Conservation (phyloP, 2,797 vertebrate species). For the Karalla daura region DNA sequence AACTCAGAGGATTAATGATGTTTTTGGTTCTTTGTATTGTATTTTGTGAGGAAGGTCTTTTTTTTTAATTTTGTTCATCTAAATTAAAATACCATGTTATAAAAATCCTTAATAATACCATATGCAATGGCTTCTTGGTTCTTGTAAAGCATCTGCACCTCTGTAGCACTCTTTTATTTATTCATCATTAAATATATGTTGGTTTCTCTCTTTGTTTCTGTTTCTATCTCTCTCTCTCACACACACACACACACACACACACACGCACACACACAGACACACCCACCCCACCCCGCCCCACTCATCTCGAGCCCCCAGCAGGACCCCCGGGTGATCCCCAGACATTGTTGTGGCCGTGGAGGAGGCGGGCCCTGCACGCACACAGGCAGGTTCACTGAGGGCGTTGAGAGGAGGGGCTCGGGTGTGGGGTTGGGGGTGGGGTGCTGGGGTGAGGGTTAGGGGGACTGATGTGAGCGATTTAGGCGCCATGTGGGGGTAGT, state of each 20-base stretch:
- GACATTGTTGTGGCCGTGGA: constrained; percentile 57
- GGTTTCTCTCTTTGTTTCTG: constrained; percentile 32
- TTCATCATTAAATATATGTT: background rate
- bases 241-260: constrained; percentile 11
- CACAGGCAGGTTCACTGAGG: constrained; percentile 62
- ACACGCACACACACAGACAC: constrained; percentile 19
- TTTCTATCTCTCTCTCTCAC: background rate
- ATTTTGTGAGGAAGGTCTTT: background rate
- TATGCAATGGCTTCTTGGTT: background rate
- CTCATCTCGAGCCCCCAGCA: constrained; percentile 23
- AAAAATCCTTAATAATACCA: background rate
- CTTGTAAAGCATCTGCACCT: no score
- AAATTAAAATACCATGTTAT: background rate
- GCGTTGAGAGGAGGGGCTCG: constrained; percentile 51
- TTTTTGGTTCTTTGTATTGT: no score
- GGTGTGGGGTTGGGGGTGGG: no score
- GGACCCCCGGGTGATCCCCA: constrained; percentile 46
- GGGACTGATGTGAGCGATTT: constrained; percentile 37
- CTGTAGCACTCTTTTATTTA: background rate
- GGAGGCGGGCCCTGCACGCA: constrained; percentile 45
- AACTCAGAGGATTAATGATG: no score
- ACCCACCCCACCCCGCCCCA: background rate
- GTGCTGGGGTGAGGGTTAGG: no score
- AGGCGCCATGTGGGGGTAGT: constrained; percentile 22
- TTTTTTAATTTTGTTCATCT: background rate